These are phyloP conservation scores for Hirtodrosophila alboralis DNA, from an alignment of 2,888 invertebrate genomes.

Conservation along the genomic window DNA sequence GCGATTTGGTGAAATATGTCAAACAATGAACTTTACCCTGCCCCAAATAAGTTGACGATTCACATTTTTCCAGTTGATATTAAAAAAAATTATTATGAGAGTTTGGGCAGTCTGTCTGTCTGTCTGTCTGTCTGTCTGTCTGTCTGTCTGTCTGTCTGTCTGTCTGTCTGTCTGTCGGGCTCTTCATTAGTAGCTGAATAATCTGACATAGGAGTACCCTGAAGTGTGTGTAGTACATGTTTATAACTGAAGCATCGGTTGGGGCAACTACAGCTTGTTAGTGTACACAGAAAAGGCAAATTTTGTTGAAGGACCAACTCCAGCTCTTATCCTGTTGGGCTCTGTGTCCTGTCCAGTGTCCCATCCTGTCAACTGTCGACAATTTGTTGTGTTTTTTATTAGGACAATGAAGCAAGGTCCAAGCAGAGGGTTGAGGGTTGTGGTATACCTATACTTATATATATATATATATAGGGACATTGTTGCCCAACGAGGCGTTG, in stretches of 20 bases:
- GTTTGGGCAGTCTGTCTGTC: constrained; percentile 24
- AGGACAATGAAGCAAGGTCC: constrained; percentile 43
- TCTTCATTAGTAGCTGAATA: constrained; percentile 66
- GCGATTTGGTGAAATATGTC: too few relatives aligned
- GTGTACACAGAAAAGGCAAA: constrained; percentile 49
- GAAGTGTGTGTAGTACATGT: constrained; percentile 37
- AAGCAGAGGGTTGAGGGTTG: not conserved
- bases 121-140: constrained; percentile 17
- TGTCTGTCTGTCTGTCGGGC: constrained; percentile 34
- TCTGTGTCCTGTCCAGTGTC: constrained; percentile 30
- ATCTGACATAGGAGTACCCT: constrained; percentile 6
- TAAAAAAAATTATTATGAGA: constrained; percentile 18
- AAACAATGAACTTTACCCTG: too few relatives aligned
- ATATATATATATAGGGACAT: too few relatives aligned
- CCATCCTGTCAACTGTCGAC: constrained; percentile 60
- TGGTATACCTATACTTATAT: too few relatives aligned
- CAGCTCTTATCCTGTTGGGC: too few relatives aligned
- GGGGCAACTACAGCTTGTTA: constrained; percentile 51
- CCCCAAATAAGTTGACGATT: too few relatives aligned
- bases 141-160: constrained; percentile 5
- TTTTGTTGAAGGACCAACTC: constrained; percentile 30
- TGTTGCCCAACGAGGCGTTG: constrained; percentile 49
- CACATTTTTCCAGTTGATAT: constrained; percentile 30
- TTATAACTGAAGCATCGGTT: constrained; percentile 28
- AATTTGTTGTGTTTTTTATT: constrained; percentile 77